These are phyloP conservation scores for Ptilonorhynchus violaceus DNA, from an alignment of 2,113 vertebrate genomes.

Conservation along the genomic window DNA sequence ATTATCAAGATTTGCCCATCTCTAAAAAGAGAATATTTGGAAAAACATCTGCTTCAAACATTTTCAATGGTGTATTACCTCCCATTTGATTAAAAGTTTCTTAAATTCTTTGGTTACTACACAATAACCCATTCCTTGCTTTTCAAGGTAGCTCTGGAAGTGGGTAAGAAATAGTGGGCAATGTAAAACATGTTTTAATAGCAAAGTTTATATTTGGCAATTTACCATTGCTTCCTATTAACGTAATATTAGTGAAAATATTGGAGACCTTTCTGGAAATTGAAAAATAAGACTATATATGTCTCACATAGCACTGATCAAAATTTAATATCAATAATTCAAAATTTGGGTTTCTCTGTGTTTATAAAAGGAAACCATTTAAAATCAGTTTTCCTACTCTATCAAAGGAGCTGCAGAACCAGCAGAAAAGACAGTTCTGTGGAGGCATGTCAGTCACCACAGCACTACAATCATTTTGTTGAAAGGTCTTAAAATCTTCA, in stretches of 20 bases:
- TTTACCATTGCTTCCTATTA: neutral
- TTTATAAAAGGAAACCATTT: neutral
- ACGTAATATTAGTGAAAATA: neutral
- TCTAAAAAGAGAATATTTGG: neutral
- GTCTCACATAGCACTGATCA: neutral
- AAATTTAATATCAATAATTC: neutral
- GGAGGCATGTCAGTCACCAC: neutral
- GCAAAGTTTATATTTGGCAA: neutral
- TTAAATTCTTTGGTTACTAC: neutral
- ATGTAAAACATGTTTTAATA: neutral
- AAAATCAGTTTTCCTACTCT: neutral
- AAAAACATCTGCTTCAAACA: neutral
- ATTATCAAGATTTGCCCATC: neutral
- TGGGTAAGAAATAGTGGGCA: neutral
- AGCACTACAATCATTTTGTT: neutral
- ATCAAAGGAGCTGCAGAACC: neutral
- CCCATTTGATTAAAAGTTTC: neutral
- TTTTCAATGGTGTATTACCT: neutral
- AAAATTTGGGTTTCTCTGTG: neutral
- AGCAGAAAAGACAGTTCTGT: neutral
- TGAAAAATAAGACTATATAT: neutral
- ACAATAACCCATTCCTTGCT: neutral
- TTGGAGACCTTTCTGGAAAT: neutral
- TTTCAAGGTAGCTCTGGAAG: neutral
- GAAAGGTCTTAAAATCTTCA: neutral